phyloP scores from a whole-genome alignment of 1,140 invertebrate species.

The Trichomalopsis sarcophagae region DNA sequence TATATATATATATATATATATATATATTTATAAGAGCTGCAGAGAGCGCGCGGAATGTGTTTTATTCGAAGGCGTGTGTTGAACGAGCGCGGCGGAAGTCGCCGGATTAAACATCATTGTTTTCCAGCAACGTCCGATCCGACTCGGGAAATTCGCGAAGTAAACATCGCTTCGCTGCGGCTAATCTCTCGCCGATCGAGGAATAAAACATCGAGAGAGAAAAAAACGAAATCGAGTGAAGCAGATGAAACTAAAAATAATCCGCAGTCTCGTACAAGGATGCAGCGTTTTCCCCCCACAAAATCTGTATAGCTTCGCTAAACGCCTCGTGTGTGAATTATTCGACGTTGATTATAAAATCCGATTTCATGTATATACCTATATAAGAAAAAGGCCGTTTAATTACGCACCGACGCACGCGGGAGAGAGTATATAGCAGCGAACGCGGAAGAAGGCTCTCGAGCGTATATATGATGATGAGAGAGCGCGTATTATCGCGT shows the following conservation, averaged over 20 bases:
- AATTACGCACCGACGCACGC: not conserved
- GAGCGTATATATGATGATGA: not conserved
- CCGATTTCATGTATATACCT: no score
- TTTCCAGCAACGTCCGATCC: not conserved
- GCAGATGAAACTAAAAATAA: not conserved
- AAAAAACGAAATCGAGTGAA: not conserved
- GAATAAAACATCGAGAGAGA: not conserved
- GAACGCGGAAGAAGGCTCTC: not conserved
- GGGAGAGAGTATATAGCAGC: not conserved
- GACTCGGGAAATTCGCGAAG: not conserved
- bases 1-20: not conserved
- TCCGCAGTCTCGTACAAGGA: not conserved
- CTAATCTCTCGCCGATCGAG: not conserved
- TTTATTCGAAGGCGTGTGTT: no score
- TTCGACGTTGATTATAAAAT: no score
- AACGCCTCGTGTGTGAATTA: no score
- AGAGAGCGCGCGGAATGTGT: no score
- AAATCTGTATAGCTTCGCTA: no score
- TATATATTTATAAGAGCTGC: not conserved
- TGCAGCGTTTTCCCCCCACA: no score
- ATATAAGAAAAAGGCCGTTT: not conserved
- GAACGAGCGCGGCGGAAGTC: not conserved
- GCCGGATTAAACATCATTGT: not conserved
- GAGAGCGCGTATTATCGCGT: not conserved
- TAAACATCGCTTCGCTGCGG: not conserved